phyloP scores from a whole-genome alignment of 2,888 invertebrate genomes.

The Agrochola macilenta region DNA sequence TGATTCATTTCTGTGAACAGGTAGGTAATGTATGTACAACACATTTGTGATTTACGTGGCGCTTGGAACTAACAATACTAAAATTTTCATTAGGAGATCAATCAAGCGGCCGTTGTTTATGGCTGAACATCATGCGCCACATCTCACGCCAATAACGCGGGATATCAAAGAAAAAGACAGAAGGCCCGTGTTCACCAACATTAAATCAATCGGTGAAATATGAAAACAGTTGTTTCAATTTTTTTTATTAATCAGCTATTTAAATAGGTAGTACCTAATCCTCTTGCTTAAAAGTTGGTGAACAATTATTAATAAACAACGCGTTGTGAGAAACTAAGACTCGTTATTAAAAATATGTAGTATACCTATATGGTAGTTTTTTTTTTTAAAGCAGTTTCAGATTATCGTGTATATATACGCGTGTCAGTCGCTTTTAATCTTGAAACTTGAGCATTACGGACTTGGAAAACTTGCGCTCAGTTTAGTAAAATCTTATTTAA shows the following conservation, averaged over 20 bases:
- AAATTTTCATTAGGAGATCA: conserved; percentile 29
- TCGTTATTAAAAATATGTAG: not conserved
- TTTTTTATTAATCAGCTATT: not conserved
- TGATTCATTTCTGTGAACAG: not conserved
- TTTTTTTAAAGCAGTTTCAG: not conserved
- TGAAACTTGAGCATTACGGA: too few relatives aligned
- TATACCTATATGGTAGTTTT: too few relatives aligned
- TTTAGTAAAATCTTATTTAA: too few relatives aligned
- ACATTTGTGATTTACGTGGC: conserved; percentile 7
- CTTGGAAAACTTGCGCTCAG: too few relatives aligned
- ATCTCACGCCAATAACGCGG: not conserved
- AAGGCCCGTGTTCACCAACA: not conserved
- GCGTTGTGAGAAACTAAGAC: not conserved
- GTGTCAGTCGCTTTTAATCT: not conserved
- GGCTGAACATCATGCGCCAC: conserved; percentile 24
- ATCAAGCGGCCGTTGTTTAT: conserved; percentile 39
- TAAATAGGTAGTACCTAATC: not conserved
- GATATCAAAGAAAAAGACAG: not conserved
- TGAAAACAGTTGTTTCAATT: not conserved
- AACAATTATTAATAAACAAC: not conserved
- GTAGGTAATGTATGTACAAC: conserved; percentile 15
- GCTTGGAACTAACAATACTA: conserved; percentile 3
- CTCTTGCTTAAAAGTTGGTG: not conserved
- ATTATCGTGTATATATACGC: too few relatives aligned
- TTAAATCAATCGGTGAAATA: not conserved